Evolutionary conservation across 2,888 invertebrate species (phyloP), one percentile per base, ranked within the genome.

Genomic region (Aleiodes testaceus): DNA sequence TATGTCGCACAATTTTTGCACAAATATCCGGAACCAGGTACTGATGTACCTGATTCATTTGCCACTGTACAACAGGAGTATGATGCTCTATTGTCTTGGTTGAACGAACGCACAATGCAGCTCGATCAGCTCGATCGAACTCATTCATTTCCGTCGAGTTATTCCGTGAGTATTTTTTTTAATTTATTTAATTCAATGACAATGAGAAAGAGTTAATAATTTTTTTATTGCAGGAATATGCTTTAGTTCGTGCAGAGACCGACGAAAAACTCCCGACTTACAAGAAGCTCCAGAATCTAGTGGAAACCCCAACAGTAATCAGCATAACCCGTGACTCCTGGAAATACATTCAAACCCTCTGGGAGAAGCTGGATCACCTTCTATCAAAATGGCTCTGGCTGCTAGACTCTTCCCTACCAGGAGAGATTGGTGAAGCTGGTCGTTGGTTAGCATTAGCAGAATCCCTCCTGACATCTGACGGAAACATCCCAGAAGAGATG

Each of bases 1-100:
- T 98, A 98, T 87, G 97, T 98, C 75, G 97, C 98, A 49, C 98
- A 98, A 89, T 98, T 98, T 89, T 90, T 98, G 84, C 97, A 98
- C 88, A 97, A 97, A 89, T 96, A 95, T 89, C 95, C 95, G 59
- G 95, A 96, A 89, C 95, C 95, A 65, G 94, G 93, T 88, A 92
- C 92, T 78, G 92, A 92, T 73, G 92, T 92, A 75, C 91, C 91
- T 18, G 93, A 93, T 84, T 92, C 93, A 72, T 92, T 94, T 79
- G 92, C 93, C 77, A 92, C 93, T 78, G 91, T 95, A 72, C 95
- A 96, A 86, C 92, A 92, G 81, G 94, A 96, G 87, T 94, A 95
- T 88, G 92, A 93, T 82, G 92, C 92, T 78, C 89, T 98, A 75
- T 90, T 94, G 82, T 91, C 91, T 81, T 98, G 97, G 96, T 89